Evolutionary conservation across 2,888 invertebrate species (phyloP).

Genomic region (Lymantria monacha): DNA sequence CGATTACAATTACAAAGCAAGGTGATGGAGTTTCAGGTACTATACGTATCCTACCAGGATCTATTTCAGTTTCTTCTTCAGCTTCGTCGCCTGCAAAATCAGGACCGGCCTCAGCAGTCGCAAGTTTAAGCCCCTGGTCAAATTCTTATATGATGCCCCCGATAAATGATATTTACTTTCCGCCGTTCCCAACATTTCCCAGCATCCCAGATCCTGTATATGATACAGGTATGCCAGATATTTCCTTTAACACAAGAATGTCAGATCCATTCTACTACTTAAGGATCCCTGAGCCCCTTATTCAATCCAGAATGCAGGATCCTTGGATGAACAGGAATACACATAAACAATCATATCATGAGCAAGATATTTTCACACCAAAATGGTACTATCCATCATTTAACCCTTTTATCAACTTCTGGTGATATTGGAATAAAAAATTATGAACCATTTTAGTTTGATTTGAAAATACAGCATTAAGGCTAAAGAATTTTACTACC

Average conservation of each 20-base stretch:
- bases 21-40: constrained; percentile 49
- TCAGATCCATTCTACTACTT: constrained; percentile 9
- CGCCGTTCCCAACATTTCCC: constrained; percentile 34
- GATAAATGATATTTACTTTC: constrained; percentile 27
- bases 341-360: constrained; percentile 36
- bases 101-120: constrained; percentile 30
- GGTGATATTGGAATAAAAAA: constrained; percentile 30
- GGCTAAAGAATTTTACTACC: no score
- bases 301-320: constrained; percentile 17
- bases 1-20: constrained; percentile 43
- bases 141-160: constrained; percentile 25
- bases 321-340: constrained; percentile 31
- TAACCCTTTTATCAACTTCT: constrained; percentile 47
- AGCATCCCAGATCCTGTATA: constrained; percentile 28
- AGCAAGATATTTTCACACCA: constrained; percentile 30
- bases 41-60: constrained; percentile 52
- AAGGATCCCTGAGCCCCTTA: constrained; percentile 8
- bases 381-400: constrained; percentile 49
- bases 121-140: constrained; percentile 24
- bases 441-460: constrained; percentile 6
- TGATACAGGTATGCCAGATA: constrained; percentile 32
- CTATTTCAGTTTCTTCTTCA: constrained; percentile 51
- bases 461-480: background rate
- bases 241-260: constrained; percentile 37
- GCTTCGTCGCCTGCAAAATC: constrained; percentile 46